These are phyloP conservation scores for Caenorhabditis tropicalis DNA, from an alignment of 1,140 invertebrate species.

Conservation along the genomic window DNA sequence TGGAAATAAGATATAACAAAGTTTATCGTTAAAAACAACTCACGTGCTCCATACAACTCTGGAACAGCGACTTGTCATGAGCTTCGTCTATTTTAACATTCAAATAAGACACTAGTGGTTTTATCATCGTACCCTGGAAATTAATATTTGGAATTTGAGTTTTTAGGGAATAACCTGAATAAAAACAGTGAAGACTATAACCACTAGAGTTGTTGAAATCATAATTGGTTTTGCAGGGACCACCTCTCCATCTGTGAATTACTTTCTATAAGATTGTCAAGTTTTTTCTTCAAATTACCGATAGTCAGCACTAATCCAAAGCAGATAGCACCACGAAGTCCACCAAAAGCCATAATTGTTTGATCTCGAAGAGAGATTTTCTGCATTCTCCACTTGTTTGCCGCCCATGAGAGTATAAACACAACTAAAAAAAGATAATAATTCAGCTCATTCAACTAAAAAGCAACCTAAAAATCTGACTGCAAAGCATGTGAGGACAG, in stretches of 20 bases:
- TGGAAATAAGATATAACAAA: not conserved
- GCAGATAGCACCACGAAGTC: slow-evolving; percentile 67
- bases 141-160: not conserved
- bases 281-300: no score
- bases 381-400: slow-evolving; percentile 60
- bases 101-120: slow-evolving; percentile 16
- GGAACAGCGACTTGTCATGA: not conserved
- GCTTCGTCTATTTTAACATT: slow-evolving; percentile 14
- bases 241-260: slow-evolving; percentile 77
- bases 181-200: slow-evolving; percentile 98
- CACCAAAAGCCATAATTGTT: slow-evolving; percentile 67
- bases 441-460: not conserved
- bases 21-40: not conserved
- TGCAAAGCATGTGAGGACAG: slow-evolving; percentile 90
- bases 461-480: slow-evolving; percentile 81
- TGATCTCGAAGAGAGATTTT: slow-evolving; percentile 67
- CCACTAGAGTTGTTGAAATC: slow-evolving; percentile 94
- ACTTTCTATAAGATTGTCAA: no score
- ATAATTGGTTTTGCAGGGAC: slow-evolving; percentile 80
- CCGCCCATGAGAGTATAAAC: slow-evolving; percentile 59
- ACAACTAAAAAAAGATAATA: slow-evolving; percentile 55
- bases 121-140: slow-evolving; percentile 15
- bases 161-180: no score
- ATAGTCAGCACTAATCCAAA: slow-evolving; percentile 56
- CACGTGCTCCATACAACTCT: slow-evolving; percentile 30